Evolutionary conservation across 2,888 invertebrate species (phyloP).

Genomic region (Aphidoletes aphidimyza): DNA sequence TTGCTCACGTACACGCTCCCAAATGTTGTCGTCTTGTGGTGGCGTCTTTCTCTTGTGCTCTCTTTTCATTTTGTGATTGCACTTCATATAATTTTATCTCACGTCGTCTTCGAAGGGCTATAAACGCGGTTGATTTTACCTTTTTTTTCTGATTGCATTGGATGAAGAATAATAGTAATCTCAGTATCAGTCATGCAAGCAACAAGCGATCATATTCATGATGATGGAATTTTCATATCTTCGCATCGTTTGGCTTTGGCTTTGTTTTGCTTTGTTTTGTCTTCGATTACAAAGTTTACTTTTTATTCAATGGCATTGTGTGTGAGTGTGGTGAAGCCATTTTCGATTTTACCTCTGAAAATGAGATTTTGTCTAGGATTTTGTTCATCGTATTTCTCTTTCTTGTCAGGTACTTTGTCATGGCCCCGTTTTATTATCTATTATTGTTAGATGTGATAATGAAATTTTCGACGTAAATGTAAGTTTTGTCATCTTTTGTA

Average conservation of each 20-base stretch:
- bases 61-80: conserved; percentile 15
- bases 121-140: conserved; percentile 11
- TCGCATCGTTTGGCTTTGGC: background rate
- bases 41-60: background rate
- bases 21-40: background rate
- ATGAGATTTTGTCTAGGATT: background rate
- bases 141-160: background rate
- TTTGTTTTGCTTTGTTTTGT: background rate
- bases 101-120: conserved; percentile 15
- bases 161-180: conserved; percentile 5
- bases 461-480: background rate
- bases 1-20: background rate
- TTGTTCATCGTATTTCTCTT: background rate
- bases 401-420: background rate
- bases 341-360: background rate
- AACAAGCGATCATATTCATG: conserved; percentile 42
- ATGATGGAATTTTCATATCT: conserved; percentile 13
- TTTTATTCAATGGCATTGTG: too few species aligned
- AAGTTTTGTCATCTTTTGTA: background rate
- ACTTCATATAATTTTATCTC: conserved; percentile 27
- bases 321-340: background rate
- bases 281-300: too few species aligned
- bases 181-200: background rate
- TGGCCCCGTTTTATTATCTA: conserved; percentile 1
- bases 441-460: conserved; percentile 34